These are phyloP conservation scores for Arvicanthis niloticus DNA, from an alignment of 2,113 vertebrate species.

Conservation along the genomic window DNA sequence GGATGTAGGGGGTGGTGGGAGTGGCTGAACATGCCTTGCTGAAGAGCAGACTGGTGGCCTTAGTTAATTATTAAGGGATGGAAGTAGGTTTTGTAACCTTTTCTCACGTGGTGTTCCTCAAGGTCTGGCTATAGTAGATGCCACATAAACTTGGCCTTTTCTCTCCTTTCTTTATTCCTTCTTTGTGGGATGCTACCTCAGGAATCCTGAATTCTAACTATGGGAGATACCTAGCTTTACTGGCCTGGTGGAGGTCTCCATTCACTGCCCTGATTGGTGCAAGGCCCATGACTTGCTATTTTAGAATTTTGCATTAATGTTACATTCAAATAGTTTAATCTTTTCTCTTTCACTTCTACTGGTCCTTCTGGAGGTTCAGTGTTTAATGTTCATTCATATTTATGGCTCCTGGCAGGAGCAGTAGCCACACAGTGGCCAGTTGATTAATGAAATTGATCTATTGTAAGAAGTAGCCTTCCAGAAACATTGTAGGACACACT, in stretches of 20 bases:
- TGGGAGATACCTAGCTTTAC: rapidly evolving
- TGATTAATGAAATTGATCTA: not conserved
- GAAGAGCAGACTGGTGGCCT: not conserved
- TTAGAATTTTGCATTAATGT: not conserved
- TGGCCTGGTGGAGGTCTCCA: not conserved
- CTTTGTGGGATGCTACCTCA: rapidly evolving
- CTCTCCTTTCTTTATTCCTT: not conserved
- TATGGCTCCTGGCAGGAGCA: not conserved
- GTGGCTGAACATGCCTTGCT: not conserved
- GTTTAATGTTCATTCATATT: not conserved
- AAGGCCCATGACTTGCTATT: not conserved
- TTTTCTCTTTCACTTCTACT: not conserved
- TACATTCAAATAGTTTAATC: not conserved
- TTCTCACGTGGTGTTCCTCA: not conserved
- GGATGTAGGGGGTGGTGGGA: rapidly evolving
- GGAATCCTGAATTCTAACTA: not conserved
- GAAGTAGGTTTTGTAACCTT: not conserved
- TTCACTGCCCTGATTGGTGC: not conserved
- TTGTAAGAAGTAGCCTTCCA: not conserved
- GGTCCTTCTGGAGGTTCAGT: not conserved
- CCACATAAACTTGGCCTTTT: not conserved
- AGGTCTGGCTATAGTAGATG: not conserved
- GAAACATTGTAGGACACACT: not conserved
- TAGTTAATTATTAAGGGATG: not conserved
- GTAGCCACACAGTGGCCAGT: not conserved